A percentile compares a stretch with the other conserved stretches of the same genome.
Evolutionary conservation across 2,113 vertebrate genomes (phyloP).

Genomic region (Pluvianellus socialis): DNA sequence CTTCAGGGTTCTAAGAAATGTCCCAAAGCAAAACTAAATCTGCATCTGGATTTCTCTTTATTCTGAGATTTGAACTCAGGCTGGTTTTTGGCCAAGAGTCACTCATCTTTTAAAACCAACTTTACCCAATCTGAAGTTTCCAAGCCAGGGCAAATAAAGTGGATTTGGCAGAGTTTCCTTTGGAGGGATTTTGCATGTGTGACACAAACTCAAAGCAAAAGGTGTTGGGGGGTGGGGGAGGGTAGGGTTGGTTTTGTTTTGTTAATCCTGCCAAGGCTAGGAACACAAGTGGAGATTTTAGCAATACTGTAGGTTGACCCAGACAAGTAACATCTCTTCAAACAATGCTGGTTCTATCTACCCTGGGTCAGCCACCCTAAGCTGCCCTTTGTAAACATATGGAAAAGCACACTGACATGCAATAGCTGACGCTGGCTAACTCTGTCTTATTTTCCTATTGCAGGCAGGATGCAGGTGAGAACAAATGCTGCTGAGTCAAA

Average conservation of each 20-base stretch:
- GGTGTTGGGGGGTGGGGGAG: not conserved
- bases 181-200: not conserved
- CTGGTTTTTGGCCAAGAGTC: not conserved
- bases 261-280: not conserved
- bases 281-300: not conserved
- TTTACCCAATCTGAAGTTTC: not conserved
- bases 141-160: not conserved
- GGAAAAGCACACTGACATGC: not conserved
- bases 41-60: not conserved
- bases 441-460: not conserved
- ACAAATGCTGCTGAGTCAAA: not conserved
- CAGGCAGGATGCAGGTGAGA: not conserved
- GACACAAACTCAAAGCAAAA: constrained; percentile 18
- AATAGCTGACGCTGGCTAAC: not conserved
- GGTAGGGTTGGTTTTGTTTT: not conserved
- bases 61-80: not conserved
- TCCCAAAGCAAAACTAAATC: not conserved
- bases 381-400: not conserved
- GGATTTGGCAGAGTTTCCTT: not conserved
- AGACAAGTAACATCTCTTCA: not conserved
- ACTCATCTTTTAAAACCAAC: not conserved
- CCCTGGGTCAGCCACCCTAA: not conserved
- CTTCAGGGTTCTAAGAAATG: not conserved
- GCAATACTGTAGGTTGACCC: not conserved
- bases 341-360: not conserved